A percentile compares a stretch with the other conserved stretches of the same genome.
These are phyloP conservation scores for Caenorhabditis japonica DNA, from an alignment of 2,888 invertebrate species.

Conservation along the genomic window DNA sequence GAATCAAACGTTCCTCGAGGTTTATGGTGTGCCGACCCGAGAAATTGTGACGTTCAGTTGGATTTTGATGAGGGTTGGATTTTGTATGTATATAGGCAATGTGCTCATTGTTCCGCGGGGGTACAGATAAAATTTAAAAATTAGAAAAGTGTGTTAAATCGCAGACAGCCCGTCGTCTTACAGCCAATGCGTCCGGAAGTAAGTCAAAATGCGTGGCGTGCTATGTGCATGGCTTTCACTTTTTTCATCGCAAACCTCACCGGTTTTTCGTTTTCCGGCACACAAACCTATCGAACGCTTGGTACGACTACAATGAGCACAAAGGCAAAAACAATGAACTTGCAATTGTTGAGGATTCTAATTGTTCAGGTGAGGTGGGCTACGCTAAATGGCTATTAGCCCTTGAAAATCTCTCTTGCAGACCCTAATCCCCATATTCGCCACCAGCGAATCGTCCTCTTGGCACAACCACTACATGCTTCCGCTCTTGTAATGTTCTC, in stretches of 20 bases:
- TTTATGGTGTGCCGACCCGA: background rate
- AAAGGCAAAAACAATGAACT: background rate
- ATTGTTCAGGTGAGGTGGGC: conserved; percentile 27
- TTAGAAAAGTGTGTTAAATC: too few species aligned
- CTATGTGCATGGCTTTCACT: background rate
- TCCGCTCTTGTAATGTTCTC: too few species aligned
- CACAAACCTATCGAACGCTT: background rate
- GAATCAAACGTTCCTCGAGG: background rate
- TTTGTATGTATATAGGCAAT: too few species aligned
- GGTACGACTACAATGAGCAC: background rate
- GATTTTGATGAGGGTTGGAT: background rate
- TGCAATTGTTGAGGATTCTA: background rate
- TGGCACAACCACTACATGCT: too few species aligned
- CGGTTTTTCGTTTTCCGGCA: background rate
- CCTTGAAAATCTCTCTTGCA: too few species aligned
- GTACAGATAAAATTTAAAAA: too few species aligned
- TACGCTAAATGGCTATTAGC: too few species aligned
- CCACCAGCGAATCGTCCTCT: too few species aligned
- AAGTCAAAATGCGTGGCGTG: background rate
- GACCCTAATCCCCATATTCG: too few species aligned
- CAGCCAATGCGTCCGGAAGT: background rate
- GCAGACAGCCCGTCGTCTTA: too few species aligned
- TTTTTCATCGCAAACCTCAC: background rate
- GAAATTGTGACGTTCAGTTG: background rate
- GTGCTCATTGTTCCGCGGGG: too few species aligned